Base-by-base conservation (phyloP, 2,797 vertebrate genomes). In the Falco peregrinus region DNA sequence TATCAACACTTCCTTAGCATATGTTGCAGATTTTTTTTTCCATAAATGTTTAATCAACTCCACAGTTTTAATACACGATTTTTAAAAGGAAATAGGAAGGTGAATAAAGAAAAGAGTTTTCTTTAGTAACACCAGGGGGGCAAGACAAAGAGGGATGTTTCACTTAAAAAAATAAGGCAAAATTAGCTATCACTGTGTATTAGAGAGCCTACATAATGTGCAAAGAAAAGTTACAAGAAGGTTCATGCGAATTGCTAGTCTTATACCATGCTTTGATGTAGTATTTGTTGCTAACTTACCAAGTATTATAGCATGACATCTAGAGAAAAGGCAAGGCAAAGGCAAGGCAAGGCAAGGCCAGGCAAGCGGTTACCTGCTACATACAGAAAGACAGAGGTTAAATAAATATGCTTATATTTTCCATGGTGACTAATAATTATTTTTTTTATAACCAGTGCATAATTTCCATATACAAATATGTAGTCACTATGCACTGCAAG, bases 11-110 rank as follows among this genome's bases (percentile, higher is more conserved):
- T 78, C 48, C 5, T 15, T 48, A 22, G 5, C 16, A 8, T 50
- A 4, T 14, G 47, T 41, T 41, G 41, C 41, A 41, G 13, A 8
- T 13, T 47, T 64, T 39, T 29, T 20, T 41, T 45, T 70, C 43
- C 8, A 13, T 13, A 80, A 67, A 13, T 16, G 2, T 57, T 57
- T 70, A 16, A 26, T 29, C 31, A 74, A 33, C 9, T 51, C 33
- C 13, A 35, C 14, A 2, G 3, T 37, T 37, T n/a, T 35, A 21
- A 28, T 2, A 59, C 3, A 24, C 0, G 21, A 20, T 17, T 41
- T 75, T 39, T 1, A 15, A 7, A 64, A 65, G 37, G 37, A 37
- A 37, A 37, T 37, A 37, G 37, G 37, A 37, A 37, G 37, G 37
- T 37, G 37, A 37, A 37, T 37, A 37, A 37, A 37, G 37, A 37